These are phyloP conservation scores for Fragum sueziense DNA, from an alignment of 2,888 invertebrate genomes.

Conservation along the genomic window DNA sequence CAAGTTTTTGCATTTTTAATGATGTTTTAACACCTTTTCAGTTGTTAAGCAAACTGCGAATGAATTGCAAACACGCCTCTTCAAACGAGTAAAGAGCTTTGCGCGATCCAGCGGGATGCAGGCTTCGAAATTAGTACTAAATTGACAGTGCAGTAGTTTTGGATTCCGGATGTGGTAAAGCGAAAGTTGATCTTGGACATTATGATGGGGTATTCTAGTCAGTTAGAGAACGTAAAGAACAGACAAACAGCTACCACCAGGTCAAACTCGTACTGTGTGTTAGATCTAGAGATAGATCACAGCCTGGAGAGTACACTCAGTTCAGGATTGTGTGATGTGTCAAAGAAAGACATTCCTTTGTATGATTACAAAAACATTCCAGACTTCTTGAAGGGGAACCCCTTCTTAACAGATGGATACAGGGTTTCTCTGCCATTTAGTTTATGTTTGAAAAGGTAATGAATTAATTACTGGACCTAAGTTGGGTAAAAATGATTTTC, in stretches of 20 bases:
- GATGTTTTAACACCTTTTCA: neutral
- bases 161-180: neutral
- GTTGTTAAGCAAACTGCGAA: neutral
- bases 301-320: conserved; percentile 64
- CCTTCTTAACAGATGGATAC: conserved; percentile 92
- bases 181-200: neutral
- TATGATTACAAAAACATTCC: conserved; percentile 87
- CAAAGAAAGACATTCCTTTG: conserved; percentile 69
- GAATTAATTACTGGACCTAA: no score
- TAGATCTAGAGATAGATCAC: conserved; percentile 76
- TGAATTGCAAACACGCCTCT: no score
- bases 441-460: conserved; percentile 88
- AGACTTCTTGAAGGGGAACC: conserved; percentile 92
- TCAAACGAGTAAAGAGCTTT: no score
- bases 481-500: no score
- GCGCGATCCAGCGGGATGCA: no score
- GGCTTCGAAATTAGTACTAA: neutral
- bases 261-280: conserved; percentile 65
- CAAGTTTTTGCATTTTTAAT: neutral
- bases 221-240: conserved; percentile 61
- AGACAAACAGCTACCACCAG: conserved; percentile 43
- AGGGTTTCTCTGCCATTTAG: conserved; percentile 85
- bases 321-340: conserved; percentile 68
- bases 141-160: neutral
- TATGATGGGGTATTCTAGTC: conserved; percentile 61